These are phyloP conservation scores for Lethenteron reissneri DNA, from an alignment of 2,113 vertebrate genomes.

Conservation along the genomic window DNA sequence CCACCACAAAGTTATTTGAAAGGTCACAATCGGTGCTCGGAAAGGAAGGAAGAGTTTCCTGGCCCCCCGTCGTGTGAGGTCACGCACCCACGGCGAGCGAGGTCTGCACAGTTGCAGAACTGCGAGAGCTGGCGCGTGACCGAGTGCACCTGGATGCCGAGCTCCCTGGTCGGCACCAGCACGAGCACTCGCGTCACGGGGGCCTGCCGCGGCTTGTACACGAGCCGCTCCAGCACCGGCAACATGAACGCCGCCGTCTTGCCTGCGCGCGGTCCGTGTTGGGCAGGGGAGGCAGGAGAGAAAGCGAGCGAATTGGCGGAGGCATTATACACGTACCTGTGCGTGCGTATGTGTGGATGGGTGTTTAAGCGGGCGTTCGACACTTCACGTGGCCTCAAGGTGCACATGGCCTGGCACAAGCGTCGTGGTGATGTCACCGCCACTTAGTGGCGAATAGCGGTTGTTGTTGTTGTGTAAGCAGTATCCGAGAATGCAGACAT, in stretches of 20 bases:
- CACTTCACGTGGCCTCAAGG: no score
- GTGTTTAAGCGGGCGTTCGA: no score
- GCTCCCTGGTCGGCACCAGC: constrained; percentile 70
- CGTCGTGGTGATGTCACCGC: no score
- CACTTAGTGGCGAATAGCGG: no score
- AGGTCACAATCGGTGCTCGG: no score
- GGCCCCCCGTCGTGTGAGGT: not conserved
- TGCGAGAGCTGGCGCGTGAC: constrained; percentile 69
- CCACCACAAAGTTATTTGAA: no score
- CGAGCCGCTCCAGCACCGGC: constrained; percentile 66
- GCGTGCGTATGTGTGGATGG: no score
- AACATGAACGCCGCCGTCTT: constrained; percentile 90
- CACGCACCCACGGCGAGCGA: constrained; percentile 71
- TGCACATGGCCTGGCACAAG: no score
- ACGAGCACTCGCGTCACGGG: constrained; percentile 65
- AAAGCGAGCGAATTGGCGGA: not conserved
- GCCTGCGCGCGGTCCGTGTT: constrained; percentile 23
- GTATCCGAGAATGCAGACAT: no score
- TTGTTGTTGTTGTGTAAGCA: no score
- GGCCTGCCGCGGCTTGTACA: constrained; percentile 70
- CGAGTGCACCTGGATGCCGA: constrained; percentile 84
- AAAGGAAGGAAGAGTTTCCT: no score
- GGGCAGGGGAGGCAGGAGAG: not conserved
- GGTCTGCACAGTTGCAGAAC: constrained; percentile 56
- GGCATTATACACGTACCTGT: no score